Evolutionary conservation across 2,797 vertebrate species (phyloP).

Genomic region (Oceanodroma leucorhoa): DNA sequence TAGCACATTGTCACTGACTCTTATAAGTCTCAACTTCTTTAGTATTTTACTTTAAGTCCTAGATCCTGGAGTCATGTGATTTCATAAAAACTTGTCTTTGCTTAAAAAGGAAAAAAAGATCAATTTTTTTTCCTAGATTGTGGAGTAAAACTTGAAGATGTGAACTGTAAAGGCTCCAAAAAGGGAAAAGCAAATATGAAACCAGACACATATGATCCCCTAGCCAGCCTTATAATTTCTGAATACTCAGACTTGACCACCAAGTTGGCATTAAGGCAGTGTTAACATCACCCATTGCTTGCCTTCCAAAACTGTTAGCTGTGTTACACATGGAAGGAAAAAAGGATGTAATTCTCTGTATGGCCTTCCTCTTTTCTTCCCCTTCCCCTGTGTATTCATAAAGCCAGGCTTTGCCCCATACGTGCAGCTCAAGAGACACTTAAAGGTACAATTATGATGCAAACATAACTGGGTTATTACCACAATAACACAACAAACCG

Average conservation of each 20-base stretch:
- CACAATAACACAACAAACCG: background rate
- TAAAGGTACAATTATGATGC: conserved; percentile 1
- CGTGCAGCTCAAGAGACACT: background rate
- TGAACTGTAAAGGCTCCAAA: background rate
- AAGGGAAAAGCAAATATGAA: background rate
- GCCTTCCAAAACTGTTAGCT: background rate
- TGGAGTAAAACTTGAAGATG: background rate
- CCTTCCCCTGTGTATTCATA: background rate
- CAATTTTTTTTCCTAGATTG: background rate
- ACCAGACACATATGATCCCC: background rate
- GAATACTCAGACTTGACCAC: background rate
- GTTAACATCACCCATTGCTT: background rate
- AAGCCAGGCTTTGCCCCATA: background rate
- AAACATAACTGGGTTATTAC: background rate
- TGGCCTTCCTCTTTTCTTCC: background rate
- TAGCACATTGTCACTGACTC: background rate
- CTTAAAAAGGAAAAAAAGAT: background rate
- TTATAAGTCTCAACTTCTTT: background rate
- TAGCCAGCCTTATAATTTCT: background rate
- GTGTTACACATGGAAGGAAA: background rate
- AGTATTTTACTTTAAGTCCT: background rate
- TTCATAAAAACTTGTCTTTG: background rate
- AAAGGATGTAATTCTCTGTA: background rate
- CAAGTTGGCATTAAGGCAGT: background rate
- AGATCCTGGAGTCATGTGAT: background rate